These are phyloP conservation scores for Branchellion lobata DNA, from an alignment of 2,888 invertebrate species.

Conservation along the genomic window DNA sequence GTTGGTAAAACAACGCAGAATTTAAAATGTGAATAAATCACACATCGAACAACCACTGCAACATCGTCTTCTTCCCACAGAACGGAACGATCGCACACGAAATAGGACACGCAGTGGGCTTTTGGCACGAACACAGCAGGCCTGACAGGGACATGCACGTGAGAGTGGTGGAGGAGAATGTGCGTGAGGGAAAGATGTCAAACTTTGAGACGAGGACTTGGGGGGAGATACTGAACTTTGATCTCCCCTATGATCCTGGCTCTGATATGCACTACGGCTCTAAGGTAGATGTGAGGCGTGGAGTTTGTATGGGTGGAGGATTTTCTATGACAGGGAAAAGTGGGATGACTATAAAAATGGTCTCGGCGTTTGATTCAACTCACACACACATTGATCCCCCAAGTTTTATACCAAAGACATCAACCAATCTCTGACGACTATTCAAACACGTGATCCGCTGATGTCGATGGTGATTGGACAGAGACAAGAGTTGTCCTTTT, in stretches of 20 bases:
- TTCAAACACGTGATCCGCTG: conserved; percentile 55
- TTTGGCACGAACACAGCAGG: conserved; percentile 61
- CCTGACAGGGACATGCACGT: conserved; percentile 57
- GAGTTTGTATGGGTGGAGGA: too few species aligned
- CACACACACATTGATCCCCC: too few species aligned
- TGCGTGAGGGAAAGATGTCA: conserved; percentile 55
- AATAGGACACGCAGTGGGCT: conserved; percentile 59
- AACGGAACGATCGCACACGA: conserved; percentile 59
- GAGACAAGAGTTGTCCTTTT: conserved; percentile 57
- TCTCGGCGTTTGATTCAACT: neutral
- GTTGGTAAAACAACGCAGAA: too few species aligned
- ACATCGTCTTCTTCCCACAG: conserved; percentile 51
- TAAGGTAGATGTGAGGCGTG: conserved; percentile 52
- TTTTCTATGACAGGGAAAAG: too few species aligned
- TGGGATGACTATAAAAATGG: too few species aligned
- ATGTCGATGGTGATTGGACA: conserved; percentile 58
- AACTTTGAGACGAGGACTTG: conserved; percentile 57
- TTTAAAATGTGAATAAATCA: neutral
- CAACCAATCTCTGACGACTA: conserved; percentile 51
- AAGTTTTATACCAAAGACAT: conserved; percentile 52
- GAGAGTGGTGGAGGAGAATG: conserved; percentile 54
- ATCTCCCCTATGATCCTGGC: conserved; percentile 58
- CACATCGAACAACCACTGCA: neutral
- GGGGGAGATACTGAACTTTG: conserved; percentile 56
- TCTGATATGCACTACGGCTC: conserved; percentile 60